Percentiles rank a stretch among this genome's conserved stretches.
Evolutionary conservation across 2,888 invertebrate species (phyloP).

Genomic region (Rhaphigaster nebulosa): DNA sequence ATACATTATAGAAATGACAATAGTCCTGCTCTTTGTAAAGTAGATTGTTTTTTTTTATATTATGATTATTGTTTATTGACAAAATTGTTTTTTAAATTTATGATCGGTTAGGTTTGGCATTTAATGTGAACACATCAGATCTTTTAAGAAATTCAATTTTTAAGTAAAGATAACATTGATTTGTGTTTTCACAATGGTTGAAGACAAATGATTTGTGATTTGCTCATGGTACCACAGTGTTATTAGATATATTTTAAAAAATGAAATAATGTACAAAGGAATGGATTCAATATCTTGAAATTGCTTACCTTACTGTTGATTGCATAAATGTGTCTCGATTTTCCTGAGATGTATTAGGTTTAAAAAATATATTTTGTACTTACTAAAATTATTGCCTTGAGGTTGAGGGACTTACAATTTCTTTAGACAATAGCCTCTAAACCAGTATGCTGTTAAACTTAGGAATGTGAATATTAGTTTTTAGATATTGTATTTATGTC

Average conservation of each 20-base stretch:
- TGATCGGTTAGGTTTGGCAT: neutral
- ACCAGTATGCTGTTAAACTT: neutral
- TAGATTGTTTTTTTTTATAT: neutral
- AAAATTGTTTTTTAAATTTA: neutral
- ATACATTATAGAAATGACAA: neutral
- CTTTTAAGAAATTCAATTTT: neutral
- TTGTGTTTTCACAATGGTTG: neutral
- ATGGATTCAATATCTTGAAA: neutral
- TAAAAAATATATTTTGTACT: neutral
- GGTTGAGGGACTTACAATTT: neutral
- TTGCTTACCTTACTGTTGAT: neutral
- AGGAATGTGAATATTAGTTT: slow-evolving; percentile 12
- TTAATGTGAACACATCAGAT: neutral
- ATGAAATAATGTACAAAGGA: neutral
- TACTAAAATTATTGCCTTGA: neutral
- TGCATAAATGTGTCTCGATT: neutral
- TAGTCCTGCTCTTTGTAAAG: neutral
- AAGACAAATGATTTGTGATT: neutral
- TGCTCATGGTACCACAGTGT: neutral
- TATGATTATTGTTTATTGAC: neutral
- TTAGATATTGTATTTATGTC: slow-evolving; percentile 15
- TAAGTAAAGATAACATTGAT: neutral
- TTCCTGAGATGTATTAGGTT: neutral
- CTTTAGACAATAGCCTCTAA: neutral
- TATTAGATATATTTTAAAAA: neutral